phyloP scores from a whole-genome alignment of 1,140 invertebrate genomes.

The Drosophila biarmipes region DNA sequence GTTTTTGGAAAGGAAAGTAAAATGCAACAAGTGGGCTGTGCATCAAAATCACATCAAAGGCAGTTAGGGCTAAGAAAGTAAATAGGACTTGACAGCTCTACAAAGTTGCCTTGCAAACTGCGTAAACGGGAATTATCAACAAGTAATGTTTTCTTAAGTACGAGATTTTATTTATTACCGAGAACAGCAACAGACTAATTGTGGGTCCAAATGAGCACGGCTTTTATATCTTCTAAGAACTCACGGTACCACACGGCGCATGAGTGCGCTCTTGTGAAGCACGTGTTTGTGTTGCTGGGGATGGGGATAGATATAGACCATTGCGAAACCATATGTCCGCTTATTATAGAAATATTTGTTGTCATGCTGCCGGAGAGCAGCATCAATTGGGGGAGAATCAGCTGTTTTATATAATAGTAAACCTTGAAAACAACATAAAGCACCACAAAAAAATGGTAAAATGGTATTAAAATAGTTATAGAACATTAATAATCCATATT shows the following conservation, averaged over 20 bases:
- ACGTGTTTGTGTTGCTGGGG: slow-evolving; percentile 27
- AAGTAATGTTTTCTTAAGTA: background rate
- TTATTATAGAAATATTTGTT: slow-evolving; percentile 11
- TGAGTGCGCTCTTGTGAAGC: slow-evolving; percentile 24
- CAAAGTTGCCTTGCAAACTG: background rate
- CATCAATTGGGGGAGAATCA: background rate
- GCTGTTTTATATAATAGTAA: slow-evolving; percentile 19
- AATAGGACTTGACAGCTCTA: background rate
- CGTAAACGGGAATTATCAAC: slow-evolving; percentile 1
- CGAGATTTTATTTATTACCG: slow-evolving; percentile 9
- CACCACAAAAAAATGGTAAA: background rate
- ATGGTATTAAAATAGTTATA: background rate
- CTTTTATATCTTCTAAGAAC: slow-evolving; percentile 17
- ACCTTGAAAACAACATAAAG: background rate
- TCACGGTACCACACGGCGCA: slow-evolving; percentile 11
- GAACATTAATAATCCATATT: no score
- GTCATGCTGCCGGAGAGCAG: slow-evolving; percentile 4
- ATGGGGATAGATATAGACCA: slow-evolving; percentile 1
- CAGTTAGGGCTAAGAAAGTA: background rate
- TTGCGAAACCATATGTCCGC: slow-evolving; percentile 19
- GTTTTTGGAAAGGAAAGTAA: background rate
- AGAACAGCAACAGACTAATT: slow-evolving; percentile 36
- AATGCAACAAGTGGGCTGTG: slow-evolving; percentile 17
- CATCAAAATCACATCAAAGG: slow-evolving; percentile 3
- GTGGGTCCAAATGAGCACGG: background rate